Evolutionary conservation across 53 echinoderm and acorn worm species (phyloP).

Genomic region (Arbacia lixula): DNA sequence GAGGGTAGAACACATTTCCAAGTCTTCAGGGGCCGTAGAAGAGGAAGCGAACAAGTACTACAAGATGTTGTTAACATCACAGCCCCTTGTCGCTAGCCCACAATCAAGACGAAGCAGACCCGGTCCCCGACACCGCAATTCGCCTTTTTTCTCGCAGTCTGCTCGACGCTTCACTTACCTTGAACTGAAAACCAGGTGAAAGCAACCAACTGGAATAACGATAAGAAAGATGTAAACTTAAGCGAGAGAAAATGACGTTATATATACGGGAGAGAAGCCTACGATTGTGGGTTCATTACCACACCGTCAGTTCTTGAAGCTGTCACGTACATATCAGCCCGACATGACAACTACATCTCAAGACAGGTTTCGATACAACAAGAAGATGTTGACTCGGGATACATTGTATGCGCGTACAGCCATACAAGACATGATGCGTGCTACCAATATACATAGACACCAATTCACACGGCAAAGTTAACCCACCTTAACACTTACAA

Average conservation of each 20-base stretch:
- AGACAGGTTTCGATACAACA: too few relatives aligned
- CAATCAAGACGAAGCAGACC: not conserved
- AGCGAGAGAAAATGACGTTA: constrained; percentile 28
- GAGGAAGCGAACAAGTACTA: constrained; percentile 53
- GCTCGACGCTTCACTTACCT: constrained; percentile 34
- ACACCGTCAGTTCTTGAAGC: too few relatives aligned
- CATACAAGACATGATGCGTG: too few relatives aligned
- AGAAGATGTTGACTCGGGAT: too few relatives aligned
- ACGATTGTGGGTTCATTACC: not conserved
- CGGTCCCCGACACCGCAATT: constrained; percentile 9
- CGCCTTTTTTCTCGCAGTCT: constrained; percentile 7
- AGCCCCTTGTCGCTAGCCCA: constrained; percentile 14
- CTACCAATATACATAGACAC: too few relatives aligned
- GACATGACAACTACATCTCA: too few relatives aligned
- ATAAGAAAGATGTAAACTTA: constrained; percentile 22
- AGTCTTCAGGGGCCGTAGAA: constrained; percentile 41
- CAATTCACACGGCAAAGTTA: too few relatives aligned
- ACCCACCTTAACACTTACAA: too few relatives aligned
- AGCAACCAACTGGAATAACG: constrained; percentile 30
- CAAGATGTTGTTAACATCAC: constrained; percentile 54
- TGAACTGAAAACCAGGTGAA: constrained; percentile 38
- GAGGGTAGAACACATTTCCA: constrained; percentile 17
- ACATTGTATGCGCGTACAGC: too few relatives aligned
- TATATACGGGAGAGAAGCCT: constrained; percentile 23
- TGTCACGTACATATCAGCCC: too few relatives aligned